Percentiles rank a stretch among this genome's conserved stretches.
Evolutionary conservation across 2,888 invertebrate genomes (phyloP).

Genomic region (Lypha dubia): DNA sequence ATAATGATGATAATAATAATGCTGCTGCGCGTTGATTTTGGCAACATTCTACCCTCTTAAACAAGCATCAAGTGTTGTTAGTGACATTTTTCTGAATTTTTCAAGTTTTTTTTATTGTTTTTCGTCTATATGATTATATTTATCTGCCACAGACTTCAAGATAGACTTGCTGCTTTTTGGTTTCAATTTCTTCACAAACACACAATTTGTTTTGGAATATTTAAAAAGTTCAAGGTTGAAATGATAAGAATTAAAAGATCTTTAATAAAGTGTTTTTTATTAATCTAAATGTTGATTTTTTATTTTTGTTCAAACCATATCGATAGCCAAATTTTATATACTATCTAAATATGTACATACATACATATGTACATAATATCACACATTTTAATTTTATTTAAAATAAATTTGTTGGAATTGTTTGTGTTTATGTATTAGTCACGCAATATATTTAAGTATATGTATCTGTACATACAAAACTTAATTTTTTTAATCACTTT

Average conservation of each 20-base stretch:
- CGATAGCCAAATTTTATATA: constrained; percentile 13
- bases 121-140: constrained; percentile 30
- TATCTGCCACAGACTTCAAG: constrained; percentile 37
- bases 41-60: constrained; percentile 68
- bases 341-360: too few relatives aligned
- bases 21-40: constrained; percentile 67
- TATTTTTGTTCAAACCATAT: constrained; percentile 13
- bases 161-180: constrained; percentile 26
- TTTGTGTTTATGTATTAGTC: constrained; percentile 61
- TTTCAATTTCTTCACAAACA: constrained; percentile 43
- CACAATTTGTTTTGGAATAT: constrained; percentile 49
- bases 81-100: constrained; percentile 69
- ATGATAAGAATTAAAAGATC: constrained; percentile 70
- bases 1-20: constrained; percentile 49
- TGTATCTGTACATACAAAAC: too few relatives aligned
- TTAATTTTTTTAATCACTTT: constrained; percentile 68
- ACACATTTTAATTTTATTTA: constrained; percentile 10
- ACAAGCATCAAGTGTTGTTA: constrained; percentile 72
- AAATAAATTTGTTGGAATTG: constrained; percentile 15
- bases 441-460: constrained; percentile 70
- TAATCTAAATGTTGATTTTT: constrained; percentile 18
- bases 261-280: constrained; percentile 9
- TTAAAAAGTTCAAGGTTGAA: constrained; percentile 74
- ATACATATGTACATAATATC: too few relatives aligned
- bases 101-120: constrained; percentile 48